Evolutionary conservation across 2,888 invertebrate species (phyloP).

Genomic region (Mesorhabditis spiculigera): DNA sequence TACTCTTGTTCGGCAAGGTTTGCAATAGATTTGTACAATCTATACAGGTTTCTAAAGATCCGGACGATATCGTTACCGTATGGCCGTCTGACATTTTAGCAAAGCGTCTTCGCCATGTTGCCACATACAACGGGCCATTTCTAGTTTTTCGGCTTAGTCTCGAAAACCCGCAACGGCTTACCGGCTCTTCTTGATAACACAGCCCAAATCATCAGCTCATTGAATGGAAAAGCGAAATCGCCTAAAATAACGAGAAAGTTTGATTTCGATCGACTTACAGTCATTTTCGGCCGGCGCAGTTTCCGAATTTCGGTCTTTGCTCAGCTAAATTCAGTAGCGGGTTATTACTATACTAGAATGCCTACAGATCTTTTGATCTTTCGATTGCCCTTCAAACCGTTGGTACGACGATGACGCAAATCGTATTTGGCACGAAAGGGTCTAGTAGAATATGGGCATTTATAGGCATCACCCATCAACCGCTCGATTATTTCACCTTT

Average conservation of each 20-base stretch:
- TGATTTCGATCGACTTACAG: constrained; percentile 70
- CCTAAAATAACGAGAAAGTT: no score
- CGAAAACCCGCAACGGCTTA: not conserved
- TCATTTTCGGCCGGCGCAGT: not conserved
- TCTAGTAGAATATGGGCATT: constrained; percentile 86
- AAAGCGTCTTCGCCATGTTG: constrained; percentile 68
- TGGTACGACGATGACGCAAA: not conserved
- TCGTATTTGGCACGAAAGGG: constrained; percentile 69
- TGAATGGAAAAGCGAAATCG: constrained; percentile 74
- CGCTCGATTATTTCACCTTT: constrained; percentile 84
- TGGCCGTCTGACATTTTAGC: constrained; percentile 44
- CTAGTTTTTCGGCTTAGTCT: constrained; percentile 56
- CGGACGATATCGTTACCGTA: constrained; percentile 12
- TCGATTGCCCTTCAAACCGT: not conserved
- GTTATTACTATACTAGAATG: no score
- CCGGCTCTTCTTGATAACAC: constrained; percentile 87
- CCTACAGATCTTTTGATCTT: constrained; percentile 64
- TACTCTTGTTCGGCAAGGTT: constrained; percentile 96
- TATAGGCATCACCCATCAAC: constrained; percentile 95
- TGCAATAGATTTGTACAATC: constrained; percentile 91
- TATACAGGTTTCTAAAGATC: not conserved
- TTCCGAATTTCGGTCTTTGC: not conserved
- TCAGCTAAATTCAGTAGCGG: no score
- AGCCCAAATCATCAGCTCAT: constrained; percentile 89
- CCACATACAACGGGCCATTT: constrained; percentile 94